These are phyloP conservation scores for Nomada flava DNA, from an alignment of 2,888 invertebrate species.

Conservation along the genomic window DNA sequence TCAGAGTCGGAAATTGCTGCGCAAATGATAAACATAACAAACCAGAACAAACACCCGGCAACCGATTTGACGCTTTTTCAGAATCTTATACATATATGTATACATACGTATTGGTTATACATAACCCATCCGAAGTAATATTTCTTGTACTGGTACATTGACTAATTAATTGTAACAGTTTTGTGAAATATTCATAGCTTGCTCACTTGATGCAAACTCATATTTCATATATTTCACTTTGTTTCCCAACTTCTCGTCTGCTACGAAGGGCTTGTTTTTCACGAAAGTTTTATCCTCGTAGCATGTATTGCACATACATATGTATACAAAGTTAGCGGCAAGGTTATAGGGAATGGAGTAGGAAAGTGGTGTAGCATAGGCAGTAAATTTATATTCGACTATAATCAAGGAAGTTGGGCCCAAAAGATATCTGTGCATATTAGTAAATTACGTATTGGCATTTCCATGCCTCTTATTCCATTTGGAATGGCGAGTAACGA, in stretches of 20 bases:
- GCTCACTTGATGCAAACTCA: background rate
- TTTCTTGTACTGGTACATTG: background rate
- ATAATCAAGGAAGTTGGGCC: constrained; percentile 17
- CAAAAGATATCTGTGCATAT: background rate
- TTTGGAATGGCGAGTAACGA: no score
- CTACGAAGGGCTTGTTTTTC: constrained; percentile 39
- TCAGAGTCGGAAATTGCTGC: constrained; percentile 13
- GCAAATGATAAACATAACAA: constrained; percentile 1
- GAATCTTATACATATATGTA: background rate
- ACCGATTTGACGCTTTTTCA: background rate
- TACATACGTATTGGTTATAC: background rate
- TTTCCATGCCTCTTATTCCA: background rate
- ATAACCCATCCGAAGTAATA: background rate
- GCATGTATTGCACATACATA: background rate
- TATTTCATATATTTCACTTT: constrained; percentile 40
- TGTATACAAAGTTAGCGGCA: constrained; percentile 10
- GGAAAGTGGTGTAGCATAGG: background rate
- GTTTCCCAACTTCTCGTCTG: background rate
- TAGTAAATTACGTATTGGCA: constrained; percentile 7
- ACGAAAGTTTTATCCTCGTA: constrained; percentile 37
- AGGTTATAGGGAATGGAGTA: constrained; percentile 20
- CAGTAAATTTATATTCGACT: constrained; percentile 46
- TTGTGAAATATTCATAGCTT: background rate
- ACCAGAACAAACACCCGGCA: background rate
- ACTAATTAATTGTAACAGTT: background rate